These are phyloP conservation scores for Verasper variegatus DNA, from an alignment of 2,113 vertebrate species.

Conservation along the genomic window DNA sequence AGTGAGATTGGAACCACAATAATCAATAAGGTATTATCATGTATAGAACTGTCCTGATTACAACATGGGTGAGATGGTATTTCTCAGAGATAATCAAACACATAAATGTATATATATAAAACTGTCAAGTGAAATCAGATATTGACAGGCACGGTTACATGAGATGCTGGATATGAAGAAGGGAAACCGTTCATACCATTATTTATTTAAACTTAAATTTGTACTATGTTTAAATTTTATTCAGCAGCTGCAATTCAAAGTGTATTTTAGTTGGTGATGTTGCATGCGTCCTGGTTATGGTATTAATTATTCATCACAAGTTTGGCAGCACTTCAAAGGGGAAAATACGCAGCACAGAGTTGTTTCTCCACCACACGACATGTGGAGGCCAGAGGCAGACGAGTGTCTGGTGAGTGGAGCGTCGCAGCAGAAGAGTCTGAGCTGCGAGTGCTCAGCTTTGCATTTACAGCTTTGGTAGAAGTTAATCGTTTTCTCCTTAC, in stretches of 20 bases:
- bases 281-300: background rate
- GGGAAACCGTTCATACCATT: too few species aligned
- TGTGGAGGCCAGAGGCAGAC: background rate
- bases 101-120: background rate
- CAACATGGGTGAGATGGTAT: background rate
- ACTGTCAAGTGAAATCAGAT: too few species aligned
- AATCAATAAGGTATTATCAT: background rate
- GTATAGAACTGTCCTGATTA: background rate
- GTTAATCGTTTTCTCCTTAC: background rate
- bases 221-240: background rate
- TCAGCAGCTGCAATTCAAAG: background rate
- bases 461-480: background rate
- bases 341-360: constrained; percentile 3
- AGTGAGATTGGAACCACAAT: background rate
- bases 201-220: too few species aligned
- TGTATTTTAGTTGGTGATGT: background rate
- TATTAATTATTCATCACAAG: constrained; percentile 23
- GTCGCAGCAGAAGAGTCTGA: background rate
- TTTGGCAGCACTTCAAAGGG: background rate
- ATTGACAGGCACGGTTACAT: too few species aligned
- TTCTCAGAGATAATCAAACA: background rate
- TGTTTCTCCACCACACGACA: background rate
- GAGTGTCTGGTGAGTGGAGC: background rate
- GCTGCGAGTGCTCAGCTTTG: background rate
- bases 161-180: too few species aligned